phyloP scores from a whole-genome alignment of 2,113 vertebrate genomes.

The Spilogale gracilis region DNA sequence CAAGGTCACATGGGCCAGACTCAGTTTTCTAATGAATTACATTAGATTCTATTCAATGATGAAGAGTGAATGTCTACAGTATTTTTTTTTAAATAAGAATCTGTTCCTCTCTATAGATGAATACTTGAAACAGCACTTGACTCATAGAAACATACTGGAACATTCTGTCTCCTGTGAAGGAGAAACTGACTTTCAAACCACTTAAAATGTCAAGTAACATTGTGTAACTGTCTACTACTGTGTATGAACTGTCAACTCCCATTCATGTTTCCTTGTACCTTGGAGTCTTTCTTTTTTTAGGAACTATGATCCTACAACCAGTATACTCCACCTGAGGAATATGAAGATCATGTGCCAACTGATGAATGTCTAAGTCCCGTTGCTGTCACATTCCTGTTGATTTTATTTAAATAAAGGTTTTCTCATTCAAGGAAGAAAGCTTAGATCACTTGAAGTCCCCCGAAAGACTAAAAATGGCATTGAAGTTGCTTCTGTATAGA shows the following conservation, averaged over 20 bases:
- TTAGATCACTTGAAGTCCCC: not conserved
- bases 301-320: not conserved
- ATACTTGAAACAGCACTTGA: not conserved
- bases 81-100: not conserved
- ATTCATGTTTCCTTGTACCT: not conserved
- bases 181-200: conserved; percentile 44
- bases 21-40: not conserved
- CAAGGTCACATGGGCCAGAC: not conserved
- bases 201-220: conserved; percentile 31
- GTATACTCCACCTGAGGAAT: not conserved
- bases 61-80: not conserved
- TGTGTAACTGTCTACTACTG: conserved; percentile 16
- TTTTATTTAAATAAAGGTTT: conserved; percentile 46
- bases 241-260: conserved; percentile 29
- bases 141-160: not conserved
- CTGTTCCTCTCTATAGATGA: not conserved
- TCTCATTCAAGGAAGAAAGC: not conserved
- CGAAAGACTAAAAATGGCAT: not conserved
- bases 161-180: conserved; percentile 33
- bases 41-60: not conserved
- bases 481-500: not conserved
- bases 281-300: not conserved
- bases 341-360: not conserved
- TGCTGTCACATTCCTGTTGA: conserved; percentile 21
- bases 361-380: not conserved